Percentiles rank a stretch among this genome's conserved stretches.
phyloP scores from a whole-genome alignment of 2,888 invertebrate genomes.

The Dilophus febrilis region DNA sequence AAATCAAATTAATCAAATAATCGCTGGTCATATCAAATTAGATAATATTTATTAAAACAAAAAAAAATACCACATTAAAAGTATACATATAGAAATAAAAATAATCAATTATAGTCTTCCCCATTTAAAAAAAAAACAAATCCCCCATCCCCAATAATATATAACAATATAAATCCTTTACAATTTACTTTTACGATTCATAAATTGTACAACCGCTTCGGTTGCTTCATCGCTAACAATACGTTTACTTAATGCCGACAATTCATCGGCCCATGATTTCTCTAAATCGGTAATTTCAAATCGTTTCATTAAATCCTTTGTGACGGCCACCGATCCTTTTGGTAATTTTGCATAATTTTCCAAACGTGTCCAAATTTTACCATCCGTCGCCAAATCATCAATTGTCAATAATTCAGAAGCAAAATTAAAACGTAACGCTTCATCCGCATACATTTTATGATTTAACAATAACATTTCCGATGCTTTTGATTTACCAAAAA shows the following conservation, averaged over 20 bases:
- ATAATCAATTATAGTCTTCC: too few species aligned
- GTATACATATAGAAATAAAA: too few species aligned
- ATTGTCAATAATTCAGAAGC: slow-evolving; percentile 61
- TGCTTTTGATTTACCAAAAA: slow-evolving; percentile 68
- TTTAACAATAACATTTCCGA: slow-evolving; percentile 48
- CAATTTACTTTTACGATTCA: slow-evolving; percentile 18
- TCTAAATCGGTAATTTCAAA: slow-evolving; percentile 42
- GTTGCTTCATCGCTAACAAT: slow-evolving; percentile 48
- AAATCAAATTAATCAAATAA: too few species aligned
- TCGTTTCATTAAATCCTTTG: slow-evolving; percentile 52
- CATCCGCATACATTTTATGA: slow-evolving; percentile 57
- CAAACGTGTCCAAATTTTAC: slow-evolving; percentile 41
- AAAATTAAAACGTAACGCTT: slow-evolving; percentile 62
- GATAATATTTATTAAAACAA: too few species aligned
- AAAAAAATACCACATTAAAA: too few species aligned
- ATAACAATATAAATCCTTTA: slow-evolving; percentile 10
- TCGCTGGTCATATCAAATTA: too few species aligned
- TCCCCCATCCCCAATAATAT: too few species aligned
- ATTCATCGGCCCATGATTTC: slow-evolving; percentile 50
- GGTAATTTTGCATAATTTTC: slow-evolving; percentile 38
- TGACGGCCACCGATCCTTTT: slow-evolving; percentile 38
- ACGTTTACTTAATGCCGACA: slow-evolving; percentile 42
- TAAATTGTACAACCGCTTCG: slow-evolving; percentile 30
- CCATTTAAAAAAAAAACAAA: too few species aligned
- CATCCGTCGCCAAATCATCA: slow-evolving; percentile 37